These are phyloP conservation scores for Erythrocercus mccallii DNA, from an alignment of 2,113 vertebrate genomes.

Conservation along the genomic window DNA sequence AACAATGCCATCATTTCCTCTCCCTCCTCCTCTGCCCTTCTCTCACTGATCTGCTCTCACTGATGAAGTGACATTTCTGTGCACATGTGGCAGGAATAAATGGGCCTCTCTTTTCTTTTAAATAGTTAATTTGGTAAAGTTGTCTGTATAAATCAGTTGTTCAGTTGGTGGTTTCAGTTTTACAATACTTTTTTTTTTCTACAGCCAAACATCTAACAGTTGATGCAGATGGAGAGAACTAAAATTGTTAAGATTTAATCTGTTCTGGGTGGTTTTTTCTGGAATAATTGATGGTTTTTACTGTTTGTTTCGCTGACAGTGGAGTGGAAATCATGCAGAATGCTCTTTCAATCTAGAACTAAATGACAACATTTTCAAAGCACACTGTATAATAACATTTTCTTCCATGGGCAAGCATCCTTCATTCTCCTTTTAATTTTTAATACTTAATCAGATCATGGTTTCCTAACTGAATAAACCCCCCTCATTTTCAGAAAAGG, in stretches of 20 bases:
- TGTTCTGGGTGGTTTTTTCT: background rate
- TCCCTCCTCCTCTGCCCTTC: accelerated
- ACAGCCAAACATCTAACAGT: background rate
- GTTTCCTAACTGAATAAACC: background rate
- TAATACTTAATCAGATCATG: background rate
- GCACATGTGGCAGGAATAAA: background rate
- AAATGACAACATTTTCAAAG: background rate
- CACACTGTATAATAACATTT: background rate
- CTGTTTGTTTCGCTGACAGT: background rate
- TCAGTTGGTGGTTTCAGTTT: background rate
- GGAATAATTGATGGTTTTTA: background rate
- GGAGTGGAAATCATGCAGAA: background rate
- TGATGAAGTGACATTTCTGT: accelerated
- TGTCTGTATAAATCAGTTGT: background rate
- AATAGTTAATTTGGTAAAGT: background rate
- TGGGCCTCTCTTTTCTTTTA: background rate
- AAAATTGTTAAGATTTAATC: background rate
- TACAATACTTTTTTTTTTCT: background rate
- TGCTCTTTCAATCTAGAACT: background rate
- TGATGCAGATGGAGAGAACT: background rate
- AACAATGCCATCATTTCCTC: background rate
- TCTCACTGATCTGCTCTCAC: background rate
- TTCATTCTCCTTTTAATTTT: background rate
- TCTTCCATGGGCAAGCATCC: background rate
- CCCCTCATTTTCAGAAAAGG: background rate